Evolutionary conservation across 2,113 vertebrate species (phyloP).

Genomic region (Antigone vipio): DNA sequence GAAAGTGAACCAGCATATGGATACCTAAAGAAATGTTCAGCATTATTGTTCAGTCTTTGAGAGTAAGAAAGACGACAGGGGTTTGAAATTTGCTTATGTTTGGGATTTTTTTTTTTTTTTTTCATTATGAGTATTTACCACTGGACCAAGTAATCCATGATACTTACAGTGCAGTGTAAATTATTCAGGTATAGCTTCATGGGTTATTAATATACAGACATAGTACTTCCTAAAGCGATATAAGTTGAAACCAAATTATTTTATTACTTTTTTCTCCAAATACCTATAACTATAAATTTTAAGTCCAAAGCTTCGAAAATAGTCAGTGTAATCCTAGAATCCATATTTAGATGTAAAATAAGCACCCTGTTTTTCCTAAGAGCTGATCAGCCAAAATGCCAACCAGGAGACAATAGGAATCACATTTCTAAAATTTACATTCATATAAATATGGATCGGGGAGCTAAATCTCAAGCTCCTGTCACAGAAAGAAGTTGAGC

Average conservation of each 20-base stretch:
- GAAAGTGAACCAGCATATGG: conserved; percentile 51
- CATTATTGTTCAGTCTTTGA: neutral
- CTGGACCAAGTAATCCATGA: neutral
- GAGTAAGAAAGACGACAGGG: neutral
- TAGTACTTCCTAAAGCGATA: neutral
- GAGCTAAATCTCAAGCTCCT: conserved; percentile 3
- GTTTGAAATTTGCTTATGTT: neutral
- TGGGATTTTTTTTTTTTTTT: neutral
- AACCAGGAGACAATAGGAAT: conserved; percentile 6
- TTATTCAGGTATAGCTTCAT: conserved; percentile 11
- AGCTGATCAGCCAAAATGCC: conserved; percentile 3
- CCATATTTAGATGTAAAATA: neutral
- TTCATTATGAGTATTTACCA: neutral
- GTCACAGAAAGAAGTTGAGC: neutral
- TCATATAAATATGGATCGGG: neutral
- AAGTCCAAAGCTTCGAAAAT: neutral
- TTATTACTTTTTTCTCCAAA: neutral
- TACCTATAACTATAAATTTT: neutral
- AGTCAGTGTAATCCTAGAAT: neutral
- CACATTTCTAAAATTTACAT: conserved; percentile 21
- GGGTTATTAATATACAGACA: neutral
- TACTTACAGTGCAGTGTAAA: neutral
- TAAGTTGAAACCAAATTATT: neutral
- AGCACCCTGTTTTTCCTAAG: neutral
- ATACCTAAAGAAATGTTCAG: conserved; percentile 1